Conservation (phyloP, 2,888 invertebrate species). For the Auanema sp. region DNA sequence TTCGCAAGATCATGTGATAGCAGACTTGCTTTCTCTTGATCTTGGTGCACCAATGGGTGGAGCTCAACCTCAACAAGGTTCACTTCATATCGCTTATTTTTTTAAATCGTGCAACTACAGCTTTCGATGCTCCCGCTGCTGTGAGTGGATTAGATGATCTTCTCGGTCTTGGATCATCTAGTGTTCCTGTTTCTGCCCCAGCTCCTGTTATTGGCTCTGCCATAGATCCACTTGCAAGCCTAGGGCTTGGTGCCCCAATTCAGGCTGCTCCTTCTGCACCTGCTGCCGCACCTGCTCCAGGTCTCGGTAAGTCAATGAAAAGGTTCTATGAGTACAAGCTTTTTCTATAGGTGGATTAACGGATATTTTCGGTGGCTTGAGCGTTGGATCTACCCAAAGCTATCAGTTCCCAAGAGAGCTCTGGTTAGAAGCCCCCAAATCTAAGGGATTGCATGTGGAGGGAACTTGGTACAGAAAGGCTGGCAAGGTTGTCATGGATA, state of each 20-base stretch:
- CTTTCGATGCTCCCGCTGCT: conserved; percentile 1
- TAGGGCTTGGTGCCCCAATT: conserved; percentile 26
- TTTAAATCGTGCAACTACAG: not conserved
- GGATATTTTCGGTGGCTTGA: conserved; percentile 80
- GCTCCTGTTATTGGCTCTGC: conserved; percentile 15
- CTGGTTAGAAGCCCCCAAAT: conserved; percentile 56
- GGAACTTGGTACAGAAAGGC: conserved; percentile 85
- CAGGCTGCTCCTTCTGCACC: conserved; percentile 23
- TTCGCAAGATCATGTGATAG: conserved; percentile 87
- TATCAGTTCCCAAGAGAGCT: conserved; percentile 33
- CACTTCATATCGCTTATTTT: not conserved
- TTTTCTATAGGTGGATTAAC: conserved; percentile 72
- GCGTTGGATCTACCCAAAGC: conserved; percentile 19
- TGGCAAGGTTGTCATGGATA: conserved; percentile 87
- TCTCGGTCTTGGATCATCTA: conserved; percentile 42
- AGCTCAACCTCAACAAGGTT: conserved; percentile 6
- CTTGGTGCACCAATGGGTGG: conserved; percentile 72
- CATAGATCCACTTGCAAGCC: conserved; percentile 31
- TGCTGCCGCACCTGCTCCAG: conserved; percentile 4
- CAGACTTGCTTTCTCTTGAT: conserved; percentile 94
- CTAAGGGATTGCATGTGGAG: conserved; percentile 83
- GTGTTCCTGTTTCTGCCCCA: conserved; percentile 9
- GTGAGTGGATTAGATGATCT: conserved; percentile 60
- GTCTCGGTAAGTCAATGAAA: conserved; percentile 7
- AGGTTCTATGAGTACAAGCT: no score